A percentile compares a stretch with the other conserved stretches of the same genome.
Conservation (phyloP, 2,113 vertebrate species). For the Anseranas semipalmata region DNA sequence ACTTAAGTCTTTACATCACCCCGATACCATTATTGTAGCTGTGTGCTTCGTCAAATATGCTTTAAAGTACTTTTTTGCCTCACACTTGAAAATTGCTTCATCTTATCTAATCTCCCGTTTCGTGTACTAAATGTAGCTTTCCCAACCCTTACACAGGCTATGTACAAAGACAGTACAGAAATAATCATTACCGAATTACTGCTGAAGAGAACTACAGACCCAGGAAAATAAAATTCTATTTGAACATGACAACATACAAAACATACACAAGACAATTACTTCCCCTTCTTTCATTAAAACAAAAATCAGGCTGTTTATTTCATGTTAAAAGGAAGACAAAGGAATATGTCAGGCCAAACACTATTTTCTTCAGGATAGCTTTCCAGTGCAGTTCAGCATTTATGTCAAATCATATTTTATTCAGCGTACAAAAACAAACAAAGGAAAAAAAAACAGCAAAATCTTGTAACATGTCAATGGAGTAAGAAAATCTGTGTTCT, state of each 20-base stretch:
- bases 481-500: neutral
- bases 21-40: neutral
- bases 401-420: neutral
- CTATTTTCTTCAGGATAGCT: neutral
- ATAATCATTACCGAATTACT: neutral
- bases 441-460: neutral
- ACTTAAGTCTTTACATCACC: neutral
- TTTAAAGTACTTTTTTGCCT: neutral
- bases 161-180: neutral
- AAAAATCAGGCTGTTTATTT: neutral
- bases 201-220: neutral
- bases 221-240: neutral
- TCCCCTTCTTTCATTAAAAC: neutral
- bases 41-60: neutral
- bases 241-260: neutral
- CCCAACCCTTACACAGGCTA: neutral
- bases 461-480: neutral
- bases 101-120: conserved; percentile 8
- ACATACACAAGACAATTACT: neutral
- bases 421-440: neutral
- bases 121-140: neutral
- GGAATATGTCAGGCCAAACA: neutral
- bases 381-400: neutral
- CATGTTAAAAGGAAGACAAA: neutral
- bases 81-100: neutral